Percentiles rank a stretch among this genome's conserved stretches.
Conservation (phyloP, 2,888 invertebrate species). For the Brassicogethes aeneus region DNA sequence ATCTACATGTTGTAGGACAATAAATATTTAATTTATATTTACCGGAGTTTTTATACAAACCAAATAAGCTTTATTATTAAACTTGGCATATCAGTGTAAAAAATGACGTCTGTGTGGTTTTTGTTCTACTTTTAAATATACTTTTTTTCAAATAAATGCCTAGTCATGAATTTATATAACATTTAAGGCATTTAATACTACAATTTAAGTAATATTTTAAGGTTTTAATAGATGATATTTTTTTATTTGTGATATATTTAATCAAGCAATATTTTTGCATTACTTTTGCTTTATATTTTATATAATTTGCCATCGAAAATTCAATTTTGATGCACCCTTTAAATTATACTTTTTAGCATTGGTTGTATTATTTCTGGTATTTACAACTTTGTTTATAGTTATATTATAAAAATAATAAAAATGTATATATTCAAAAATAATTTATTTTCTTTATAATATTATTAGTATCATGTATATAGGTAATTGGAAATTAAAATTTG, state of each 20-base stretch:
- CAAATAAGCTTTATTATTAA: neutral
- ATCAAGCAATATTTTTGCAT: slow-evolving; percentile 32
- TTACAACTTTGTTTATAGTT: neutral
- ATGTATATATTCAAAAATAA: neutral
- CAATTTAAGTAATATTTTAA: slow-evolving; percentile 1
- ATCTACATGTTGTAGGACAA: too few relatives aligned
- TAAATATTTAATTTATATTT: too few relatives aligned
- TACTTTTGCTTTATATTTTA: slow-evolving; percentile 13
- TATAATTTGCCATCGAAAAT: neutral
- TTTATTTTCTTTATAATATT: neutral
- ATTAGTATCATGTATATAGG: too few relatives aligned
- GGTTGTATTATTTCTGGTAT: neutral
- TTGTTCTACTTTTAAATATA: slow-evolving; percentile 12
- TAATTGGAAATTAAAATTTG: too few relatives aligned
- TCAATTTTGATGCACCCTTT: too few relatives aligned
- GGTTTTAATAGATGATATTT: neutral
- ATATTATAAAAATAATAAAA: neutral
- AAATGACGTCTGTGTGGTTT: slow-evolving; percentile 5
- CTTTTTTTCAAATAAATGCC: slow-evolving; percentile 15
- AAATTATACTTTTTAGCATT: neutral
- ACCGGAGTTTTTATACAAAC: neutral
- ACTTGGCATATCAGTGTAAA: neutral
- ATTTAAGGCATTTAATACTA: neutral
- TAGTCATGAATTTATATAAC: slow-evolving; percentile 4
- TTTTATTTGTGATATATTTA: neutral